Conservation (phyloP, 2,797 vertebrate species). For the Malacoctenus gilli region DNA sequence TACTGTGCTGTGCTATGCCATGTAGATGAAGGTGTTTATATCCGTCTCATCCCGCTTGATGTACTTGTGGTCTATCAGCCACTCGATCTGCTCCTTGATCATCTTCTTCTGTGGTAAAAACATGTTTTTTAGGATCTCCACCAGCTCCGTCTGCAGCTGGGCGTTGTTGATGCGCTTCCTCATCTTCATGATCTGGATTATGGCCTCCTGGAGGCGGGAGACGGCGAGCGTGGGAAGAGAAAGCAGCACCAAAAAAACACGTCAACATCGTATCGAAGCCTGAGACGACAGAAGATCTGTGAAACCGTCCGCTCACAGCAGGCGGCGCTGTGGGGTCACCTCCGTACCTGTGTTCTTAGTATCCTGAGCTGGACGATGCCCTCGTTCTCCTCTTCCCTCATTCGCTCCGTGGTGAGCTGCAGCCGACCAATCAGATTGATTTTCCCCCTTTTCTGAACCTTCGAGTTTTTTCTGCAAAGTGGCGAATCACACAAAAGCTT, state of each 20-base stretch:
- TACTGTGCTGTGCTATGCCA: conserved; percentile 86
- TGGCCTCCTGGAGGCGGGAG: conserved; percentile 87
- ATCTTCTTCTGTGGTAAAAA: conserved; percentile 99
- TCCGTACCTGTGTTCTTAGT: conserved; percentile 94
- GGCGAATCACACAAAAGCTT: not conserved
- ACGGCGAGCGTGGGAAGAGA: fast-evolving
- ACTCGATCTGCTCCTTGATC: conserved; percentile 99
- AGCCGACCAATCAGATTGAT: conserved; percentile 98
- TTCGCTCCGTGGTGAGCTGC: conserved; percentile 96
- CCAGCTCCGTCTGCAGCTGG: conserved; percentile 99
- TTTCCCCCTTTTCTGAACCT: conserved; percentile 98
- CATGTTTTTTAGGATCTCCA: conserved; percentile 99
- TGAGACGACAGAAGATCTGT: not conserved
- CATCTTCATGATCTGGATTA: conserved; percentile 99
- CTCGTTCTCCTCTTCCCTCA: conserved; percentile 98
- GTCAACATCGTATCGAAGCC: not conserved
- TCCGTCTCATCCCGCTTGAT: conserved; percentile 97
- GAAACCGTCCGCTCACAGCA: conserved; percentile 27
- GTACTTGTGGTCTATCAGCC: conserved; percentile 99
- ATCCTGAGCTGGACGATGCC: conserved; percentile 98
- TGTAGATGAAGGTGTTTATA: conserved; percentile 99
- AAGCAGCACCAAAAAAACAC: not conserved
- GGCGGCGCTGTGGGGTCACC: not conserved
- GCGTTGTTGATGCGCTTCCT: conserved; percentile 99
- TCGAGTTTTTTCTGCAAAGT: conserved; percentile 92